These are phyloP conservation scores for Acanthis flammea DNA, from an alignment of 2,797 vertebrate genomes.

Conservation along the genomic window DNA sequence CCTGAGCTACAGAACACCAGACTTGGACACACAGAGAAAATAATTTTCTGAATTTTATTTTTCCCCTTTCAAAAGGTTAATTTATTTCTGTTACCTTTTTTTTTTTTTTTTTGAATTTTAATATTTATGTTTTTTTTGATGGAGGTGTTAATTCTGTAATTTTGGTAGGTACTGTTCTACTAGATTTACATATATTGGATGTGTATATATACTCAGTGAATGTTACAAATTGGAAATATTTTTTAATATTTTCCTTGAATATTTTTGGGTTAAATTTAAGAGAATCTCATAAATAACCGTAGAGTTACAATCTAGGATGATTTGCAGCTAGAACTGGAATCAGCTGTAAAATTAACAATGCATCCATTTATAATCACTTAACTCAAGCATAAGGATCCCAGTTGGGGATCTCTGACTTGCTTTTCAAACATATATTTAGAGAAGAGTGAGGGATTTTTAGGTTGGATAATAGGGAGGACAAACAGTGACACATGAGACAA, in stretches of 20 bases:
- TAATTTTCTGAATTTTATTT: background rate
- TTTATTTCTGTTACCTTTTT: background rate
- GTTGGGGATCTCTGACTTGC: background rate
- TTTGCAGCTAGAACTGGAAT: conserved; percentile 76
- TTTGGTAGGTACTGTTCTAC: conserved; percentile 55
- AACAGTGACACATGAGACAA: fast-evolving
- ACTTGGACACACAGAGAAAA: background rate
- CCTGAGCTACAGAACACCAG: background rate
- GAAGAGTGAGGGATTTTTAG: background rate
- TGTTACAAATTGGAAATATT: conserved; percentile 27
- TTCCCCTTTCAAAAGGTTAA: background rate
- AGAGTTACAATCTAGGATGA: conserved; percentile 66
- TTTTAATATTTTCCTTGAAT: conserved; percentile 35
- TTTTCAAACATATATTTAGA: background rate
- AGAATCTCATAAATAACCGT: conserved; percentile 12
- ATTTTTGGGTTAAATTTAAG: conserved; percentile 5
- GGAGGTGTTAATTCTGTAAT: background rate
- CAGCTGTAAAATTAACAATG: conserved; percentile 77
- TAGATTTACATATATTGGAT: conserved; percentile 50
- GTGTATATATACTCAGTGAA: background rate
- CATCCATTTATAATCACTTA: conserved; percentile 68
- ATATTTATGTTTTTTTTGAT: background rate
- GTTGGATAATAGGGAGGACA: background rate
- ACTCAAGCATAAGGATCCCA: conserved; percentile 69
- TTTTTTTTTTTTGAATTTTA: background rate